These are phyloP conservation scores for Dione vanillae DNA, from an alignment of 2,888 invertebrate species.

Conservation along the genomic window DNA sequence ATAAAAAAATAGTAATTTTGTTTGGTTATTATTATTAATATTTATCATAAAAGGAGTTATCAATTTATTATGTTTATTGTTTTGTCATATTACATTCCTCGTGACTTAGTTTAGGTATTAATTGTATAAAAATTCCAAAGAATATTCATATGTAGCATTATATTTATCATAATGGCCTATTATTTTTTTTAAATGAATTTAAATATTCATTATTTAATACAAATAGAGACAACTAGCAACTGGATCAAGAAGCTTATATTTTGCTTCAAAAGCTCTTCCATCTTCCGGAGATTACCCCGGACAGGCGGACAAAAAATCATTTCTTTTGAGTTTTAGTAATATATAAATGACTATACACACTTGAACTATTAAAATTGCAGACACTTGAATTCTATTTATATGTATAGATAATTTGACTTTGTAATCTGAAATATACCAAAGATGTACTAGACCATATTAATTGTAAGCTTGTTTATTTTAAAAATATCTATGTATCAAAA, in stretches of 20 bases:
- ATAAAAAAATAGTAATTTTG: not conserved
- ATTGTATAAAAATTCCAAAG: not conserved
- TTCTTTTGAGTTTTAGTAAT: too few relatives aligned
- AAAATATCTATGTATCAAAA: constrained; percentile 15
- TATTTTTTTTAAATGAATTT: not conserved
- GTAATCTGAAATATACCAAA: constrained; percentile 2
- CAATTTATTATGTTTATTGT: not conserved
- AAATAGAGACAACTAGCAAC: too few relatives aligned
- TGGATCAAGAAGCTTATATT: too few relatives aligned
- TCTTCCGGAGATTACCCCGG: too few relatives aligned
- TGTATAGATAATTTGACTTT: constrained; percentile 2
- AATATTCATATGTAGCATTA: not conserved
- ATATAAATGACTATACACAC: too few relatives aligned
- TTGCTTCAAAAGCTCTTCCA: too few relatives aligned
- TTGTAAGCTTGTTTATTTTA: constrained; percentile 17
- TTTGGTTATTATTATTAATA: not conserved
- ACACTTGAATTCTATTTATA: too few relatives aligned
- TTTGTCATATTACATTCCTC: not conserved
- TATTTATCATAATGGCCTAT: constrained; percentile 5
- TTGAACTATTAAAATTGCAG: too few relatives aligned
- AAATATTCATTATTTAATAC: too few relatives aligned
- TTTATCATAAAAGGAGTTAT: not conserved
- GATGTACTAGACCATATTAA: not conserved
- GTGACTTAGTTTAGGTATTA: not conserved
- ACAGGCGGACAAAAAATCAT: too few relatives aligned